phyloP scores from a whole-genome alignment of 2,113 vertebrate genomes.

The Coturnix japonica region DNA sequence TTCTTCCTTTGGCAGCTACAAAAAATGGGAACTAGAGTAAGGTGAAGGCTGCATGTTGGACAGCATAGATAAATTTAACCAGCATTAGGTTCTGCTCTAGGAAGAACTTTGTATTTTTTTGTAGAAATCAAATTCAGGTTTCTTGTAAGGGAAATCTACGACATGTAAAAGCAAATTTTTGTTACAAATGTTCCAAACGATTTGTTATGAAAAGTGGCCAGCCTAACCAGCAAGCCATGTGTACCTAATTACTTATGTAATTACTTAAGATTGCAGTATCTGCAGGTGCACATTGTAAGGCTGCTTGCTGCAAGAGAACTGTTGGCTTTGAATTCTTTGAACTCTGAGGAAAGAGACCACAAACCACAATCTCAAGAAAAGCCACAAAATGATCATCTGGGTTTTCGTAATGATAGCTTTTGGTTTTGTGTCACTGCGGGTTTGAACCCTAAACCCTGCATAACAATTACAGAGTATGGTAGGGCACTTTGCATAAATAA shows the following conservation, averaged over 20 bases:
- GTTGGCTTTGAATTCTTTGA: conserved; percentile 15
- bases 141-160: background rate
- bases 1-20: background rate
- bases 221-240: background rate
- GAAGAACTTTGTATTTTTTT: background rate
- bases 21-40: background rate
- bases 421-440: background rate
- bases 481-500: background rate
- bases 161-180: background rate
- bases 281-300: background rate
- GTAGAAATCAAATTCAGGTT: background rate
- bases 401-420: conserved; percentile 11
- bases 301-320: background rate
- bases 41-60: background rate
- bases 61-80: background rate
- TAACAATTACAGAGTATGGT: background rate
- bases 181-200: background rate
- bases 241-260: accelerated
- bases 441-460: background rate
- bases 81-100: background rate
- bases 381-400: background rate
- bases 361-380: conserved; percentile 25
- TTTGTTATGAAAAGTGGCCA: background rate
- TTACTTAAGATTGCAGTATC: background rate
- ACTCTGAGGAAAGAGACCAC: conserved; percentile 33